A percentile compares a stretch with the other conserved stretches of the same genome.
Evolutionary conservation across 2,113 vertebrate species (phyloP).

Genomic region (Gavia stellata): DNA sequence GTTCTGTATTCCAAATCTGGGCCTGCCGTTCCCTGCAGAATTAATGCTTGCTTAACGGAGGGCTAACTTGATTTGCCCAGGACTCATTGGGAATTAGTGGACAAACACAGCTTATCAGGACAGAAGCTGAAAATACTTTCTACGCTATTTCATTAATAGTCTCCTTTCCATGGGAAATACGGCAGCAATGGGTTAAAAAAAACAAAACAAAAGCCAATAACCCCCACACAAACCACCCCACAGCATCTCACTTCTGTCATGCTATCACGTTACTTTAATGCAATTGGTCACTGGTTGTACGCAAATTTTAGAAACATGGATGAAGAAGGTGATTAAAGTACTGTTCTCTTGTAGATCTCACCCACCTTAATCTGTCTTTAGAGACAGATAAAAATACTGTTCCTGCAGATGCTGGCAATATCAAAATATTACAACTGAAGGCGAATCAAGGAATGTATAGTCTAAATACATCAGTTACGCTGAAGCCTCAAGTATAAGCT

Average conservation of each 20-base stretch:
- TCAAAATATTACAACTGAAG: neutral
- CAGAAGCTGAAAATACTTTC: neutral
- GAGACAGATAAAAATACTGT: neutral
- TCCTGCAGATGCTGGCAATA: neutral
- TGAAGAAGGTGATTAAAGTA: neutral
- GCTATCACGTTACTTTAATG: neutral
- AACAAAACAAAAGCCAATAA: neutral
- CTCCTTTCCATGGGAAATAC: neutral
- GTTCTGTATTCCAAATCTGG: neutral
- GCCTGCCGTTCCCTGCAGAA: neutral
- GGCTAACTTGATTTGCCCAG: neutral
- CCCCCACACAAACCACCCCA: neutral
- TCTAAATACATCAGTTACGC: neutral
- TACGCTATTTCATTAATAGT: neutral
- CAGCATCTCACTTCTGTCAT: neutral
- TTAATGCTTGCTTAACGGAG: neutral
- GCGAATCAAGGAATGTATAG: neutral
- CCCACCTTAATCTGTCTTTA: neutral
- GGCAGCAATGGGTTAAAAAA: neutral
- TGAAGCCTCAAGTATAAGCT: neutral
- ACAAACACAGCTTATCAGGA: neutral
- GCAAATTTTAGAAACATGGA: neutral
- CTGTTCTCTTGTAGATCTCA: neutral
- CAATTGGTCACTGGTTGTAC: neutral
- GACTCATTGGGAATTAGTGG: neutral